Percentiles rank a stretch among this genome's conserved stretches.
Conservation (phyloP, 1,140 invertebrate genomes). For the Drosophila fuyamai region DNA sequence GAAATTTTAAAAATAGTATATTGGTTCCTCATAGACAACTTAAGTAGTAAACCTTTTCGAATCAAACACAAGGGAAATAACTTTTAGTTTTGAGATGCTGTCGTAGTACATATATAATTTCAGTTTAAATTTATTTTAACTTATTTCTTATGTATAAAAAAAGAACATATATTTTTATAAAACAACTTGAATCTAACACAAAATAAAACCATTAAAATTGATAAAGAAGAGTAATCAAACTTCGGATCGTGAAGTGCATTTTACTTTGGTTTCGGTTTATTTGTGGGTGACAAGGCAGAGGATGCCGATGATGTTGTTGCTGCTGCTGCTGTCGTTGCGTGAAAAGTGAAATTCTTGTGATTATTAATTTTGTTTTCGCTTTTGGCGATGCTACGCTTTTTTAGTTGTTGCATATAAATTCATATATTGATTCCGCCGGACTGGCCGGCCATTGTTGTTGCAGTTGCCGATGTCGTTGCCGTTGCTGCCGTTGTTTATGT, state of each 20-base stretch:
- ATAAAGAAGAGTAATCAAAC: constrained; percentile 1
- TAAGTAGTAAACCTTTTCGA: not conserved
- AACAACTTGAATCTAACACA: too few relatives aligned
- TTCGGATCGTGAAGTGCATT: not conserved
- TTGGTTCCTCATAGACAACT: not conserved
- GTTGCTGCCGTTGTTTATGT: constrained; percentile 59
- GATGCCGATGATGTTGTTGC: constrained; percentile 42
- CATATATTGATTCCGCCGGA: constrained; percentile 63
- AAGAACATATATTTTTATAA: too few relatives aligned
- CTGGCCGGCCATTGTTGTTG: constrained; percentile 7
- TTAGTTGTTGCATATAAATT: constrained; percentile 70
- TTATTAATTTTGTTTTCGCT: constrained; percentile 83
- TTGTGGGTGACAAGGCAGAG: constrained; percentile 77
- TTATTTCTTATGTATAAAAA: too few relatives aligned
- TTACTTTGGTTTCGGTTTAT: constrained; percentile 20
- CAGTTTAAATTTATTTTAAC: too few relatives aligned
- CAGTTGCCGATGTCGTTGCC: not conserved
- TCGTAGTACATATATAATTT: too few relatives aligned
- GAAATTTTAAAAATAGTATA: not conserved
- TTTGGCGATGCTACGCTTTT: constrained; percentile 75
- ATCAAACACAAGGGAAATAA: too few relatives aligned
- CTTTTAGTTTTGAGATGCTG: too few relatives aligned
- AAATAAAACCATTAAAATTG: too few relatives aligned
- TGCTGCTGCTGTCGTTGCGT: constrained; percentile 63
- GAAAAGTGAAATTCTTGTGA: constrained; percentile 83